Percentiles rank a stretch among this genome's conserved stretches.
Conservation (phyloP, 1,140 invertebrate species). For the Choristoneura fumiferana region DNA sequence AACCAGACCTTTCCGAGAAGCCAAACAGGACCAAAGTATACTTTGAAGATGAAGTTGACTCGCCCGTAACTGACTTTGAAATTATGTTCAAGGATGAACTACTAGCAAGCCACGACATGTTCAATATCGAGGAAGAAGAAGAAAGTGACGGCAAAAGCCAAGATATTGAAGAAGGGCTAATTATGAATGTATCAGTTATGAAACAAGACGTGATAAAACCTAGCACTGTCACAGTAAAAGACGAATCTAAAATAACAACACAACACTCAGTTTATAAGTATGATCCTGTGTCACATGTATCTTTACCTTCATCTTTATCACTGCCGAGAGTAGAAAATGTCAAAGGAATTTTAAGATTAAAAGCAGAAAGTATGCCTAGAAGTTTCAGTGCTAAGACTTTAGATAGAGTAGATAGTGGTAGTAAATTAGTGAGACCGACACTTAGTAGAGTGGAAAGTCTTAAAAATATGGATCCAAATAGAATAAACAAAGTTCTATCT, state of each 20-base stretch:
- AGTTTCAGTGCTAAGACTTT: constrained; percentile 60
- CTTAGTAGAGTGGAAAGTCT: constrained; percentile 69
- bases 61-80: constrained; percentile 75
- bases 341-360: constrained; percentile 60
- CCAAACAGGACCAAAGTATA: constrained; percentile 71
- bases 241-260: constrained; percentile 61
- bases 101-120: constrained; percentile 58
- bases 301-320: constrained; percentile 51
- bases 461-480: constrained; percentile 66
- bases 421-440: constrained; percentile 44
- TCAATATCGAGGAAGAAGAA: constrained; percentile 76
- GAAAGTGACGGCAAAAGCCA: constrained; percentile 56
- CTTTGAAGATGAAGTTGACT: constrained; percentile 69
- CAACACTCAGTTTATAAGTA: constrained; percentile 59
- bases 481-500: constrained; percentile 67
- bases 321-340: constrained; percentile 69
- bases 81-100: constrained; percentile 79
- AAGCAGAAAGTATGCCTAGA: constrained; percentile 36
- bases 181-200: constrained; percentile 61
- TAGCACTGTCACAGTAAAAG: constrained; percentile 65
- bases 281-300: constrained; percentile 52
- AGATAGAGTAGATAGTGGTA: constrained; percentile 57
- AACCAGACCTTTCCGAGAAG: constrained; percentile 64
- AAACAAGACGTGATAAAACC: constrained; percentile 69
- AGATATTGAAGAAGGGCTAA: constrained; percentile 67